These are phyloP conservation scores for Galaxias olidus DNA, from an alignment of 2,797 vertebrate genomes.

Conservation along the genomic window DNA sequence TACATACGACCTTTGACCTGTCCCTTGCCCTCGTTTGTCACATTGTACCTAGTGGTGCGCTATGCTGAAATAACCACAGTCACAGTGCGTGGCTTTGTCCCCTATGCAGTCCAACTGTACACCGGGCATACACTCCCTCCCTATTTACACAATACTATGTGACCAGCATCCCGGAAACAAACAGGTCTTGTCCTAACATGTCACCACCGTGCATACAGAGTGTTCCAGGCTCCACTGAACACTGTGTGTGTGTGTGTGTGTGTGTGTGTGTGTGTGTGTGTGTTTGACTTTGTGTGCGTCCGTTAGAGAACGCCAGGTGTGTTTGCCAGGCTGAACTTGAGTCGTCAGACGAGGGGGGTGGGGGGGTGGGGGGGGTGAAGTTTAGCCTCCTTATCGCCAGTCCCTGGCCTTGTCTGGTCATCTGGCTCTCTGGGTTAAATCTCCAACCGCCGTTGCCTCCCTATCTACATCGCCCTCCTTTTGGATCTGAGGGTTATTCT, in stretches of 20 bases:
- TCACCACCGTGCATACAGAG: not conserved
- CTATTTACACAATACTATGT: too few species aligned
- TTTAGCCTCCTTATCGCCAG: conserved; percentile 39
- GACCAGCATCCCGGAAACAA: not conserved
- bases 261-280: conserved; percentile 9
- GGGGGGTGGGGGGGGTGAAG: conserved; percentile 41
- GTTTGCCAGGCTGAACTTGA: conserved; percentile 44
- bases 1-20: conserved; percentile 80
- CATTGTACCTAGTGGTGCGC: too few species aligned
- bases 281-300: not conserved
- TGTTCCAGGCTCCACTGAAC: not conserved
- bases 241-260: conserved; percentile 4
- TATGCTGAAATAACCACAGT: too few species aligned
- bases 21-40: conserved; percentile 21
- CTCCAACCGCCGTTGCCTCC: conserved; percentile 31
- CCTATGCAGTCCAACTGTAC: too few species aligned
- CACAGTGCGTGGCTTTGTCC: not conserved
- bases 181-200: not conserved
- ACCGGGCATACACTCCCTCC: too few species aligned
- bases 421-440: conserved; percentile 52
- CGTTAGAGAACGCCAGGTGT: conserved; percentile 42
- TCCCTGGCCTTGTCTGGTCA: conserved; percentile 49
- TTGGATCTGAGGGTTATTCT: conserved; percentile 13
- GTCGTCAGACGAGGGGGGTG: conserved; percentile 36
- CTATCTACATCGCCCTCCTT: not conserved